Evolutionary conservation across 2,113 vertebrate genomes (phyloP).

Genomic region (Nothobranchius furzeri): DNA sequence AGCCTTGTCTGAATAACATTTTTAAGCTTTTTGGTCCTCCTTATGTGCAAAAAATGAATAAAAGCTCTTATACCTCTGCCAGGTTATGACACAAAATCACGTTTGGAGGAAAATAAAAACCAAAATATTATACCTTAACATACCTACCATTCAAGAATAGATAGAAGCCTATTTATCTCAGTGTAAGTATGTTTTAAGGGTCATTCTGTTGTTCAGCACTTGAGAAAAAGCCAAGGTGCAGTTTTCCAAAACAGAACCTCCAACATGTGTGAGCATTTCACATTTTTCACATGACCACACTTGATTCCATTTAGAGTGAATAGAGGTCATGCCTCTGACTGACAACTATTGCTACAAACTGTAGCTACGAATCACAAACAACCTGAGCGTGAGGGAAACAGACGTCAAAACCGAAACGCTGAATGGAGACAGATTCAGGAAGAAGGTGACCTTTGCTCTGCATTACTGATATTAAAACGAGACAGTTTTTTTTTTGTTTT

Average conservation of each 20-base stretch:
- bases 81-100: no score
- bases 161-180: conserved; percentile 42
- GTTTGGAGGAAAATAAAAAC: no score
- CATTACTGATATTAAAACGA: no score
- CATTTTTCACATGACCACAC: conserved; percentile 39
- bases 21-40: no score
- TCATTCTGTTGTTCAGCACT: conserved; percentile 30
- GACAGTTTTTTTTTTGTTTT: no score
- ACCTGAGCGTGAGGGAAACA: conserved; percentile 28
- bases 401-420: conserved; percentile 21
- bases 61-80: no score
- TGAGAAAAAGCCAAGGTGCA: background rate
- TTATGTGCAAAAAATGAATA: no score
- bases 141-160: no score
- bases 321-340: conserved; percentile 45
- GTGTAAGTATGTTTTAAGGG: conserved; percentile 44
- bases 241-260: background rate
- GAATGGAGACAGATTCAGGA: conserved; percentile 1
- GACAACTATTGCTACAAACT: conserved; percentile 55
- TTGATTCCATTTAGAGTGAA: conserved; percentile 41
- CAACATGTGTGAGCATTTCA: conserved; percentile 31
- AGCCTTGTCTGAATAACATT: no score
- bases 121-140: no score
- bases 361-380: conserved; percentile 35
- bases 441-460: no score